Evolutionary conservation across 2,113 vertebrate species (phyloP), one percentile per base, ranked within the genome.

Genomic region (Xerus inauris): DNA sequence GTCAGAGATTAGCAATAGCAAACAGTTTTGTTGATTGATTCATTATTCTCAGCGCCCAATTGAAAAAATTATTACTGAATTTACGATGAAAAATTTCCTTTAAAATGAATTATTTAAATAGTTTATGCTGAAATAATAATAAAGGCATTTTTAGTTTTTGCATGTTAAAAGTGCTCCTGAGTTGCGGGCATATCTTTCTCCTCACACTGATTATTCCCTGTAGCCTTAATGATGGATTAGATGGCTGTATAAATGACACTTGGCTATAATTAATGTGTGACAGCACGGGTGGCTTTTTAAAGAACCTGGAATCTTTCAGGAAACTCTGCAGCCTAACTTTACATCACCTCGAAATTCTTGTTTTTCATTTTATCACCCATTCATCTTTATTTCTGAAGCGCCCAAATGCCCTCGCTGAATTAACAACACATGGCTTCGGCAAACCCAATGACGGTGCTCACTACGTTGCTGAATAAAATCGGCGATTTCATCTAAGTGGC

Each of bases 1-100:
- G 97, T 95, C 98, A 97, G 95, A 79, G 85, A 97, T 97, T 97
- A 98, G 98, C 92, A 92, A 93, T 79, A 96, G 96, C 87, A 95
- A 97, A 94, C 76, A 94, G 81, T 94, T 97, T 69, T 79, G 77
- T 67, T 98, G 96, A 97, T 97, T 98, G 97, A 98, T 97, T 97
- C 96, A 96, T 96, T 97, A 94, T 94, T 96, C 96, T 97, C 62
- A 64, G 19, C 54, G 62, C 89, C 85, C 94, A 97, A 91, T 1
- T 96, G 89, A 94, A 96, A 98, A 96, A 96, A 97, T 85, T 90
- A 97, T 94, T 97, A 91, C 73, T 20, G 22, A 97, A 97, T 97
- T 94, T 97, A 95, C 83, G 80, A 81, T 92, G 81, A 97, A 96
- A 94, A 96, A 42, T 96, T 94, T 97, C 54, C 91, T 83, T 96